These are phyloP conservation scores for Calephelis nemesis DNA, from an alignment of 1,140 invertebrate genomes.

Conservation along the genomic window DNA sequence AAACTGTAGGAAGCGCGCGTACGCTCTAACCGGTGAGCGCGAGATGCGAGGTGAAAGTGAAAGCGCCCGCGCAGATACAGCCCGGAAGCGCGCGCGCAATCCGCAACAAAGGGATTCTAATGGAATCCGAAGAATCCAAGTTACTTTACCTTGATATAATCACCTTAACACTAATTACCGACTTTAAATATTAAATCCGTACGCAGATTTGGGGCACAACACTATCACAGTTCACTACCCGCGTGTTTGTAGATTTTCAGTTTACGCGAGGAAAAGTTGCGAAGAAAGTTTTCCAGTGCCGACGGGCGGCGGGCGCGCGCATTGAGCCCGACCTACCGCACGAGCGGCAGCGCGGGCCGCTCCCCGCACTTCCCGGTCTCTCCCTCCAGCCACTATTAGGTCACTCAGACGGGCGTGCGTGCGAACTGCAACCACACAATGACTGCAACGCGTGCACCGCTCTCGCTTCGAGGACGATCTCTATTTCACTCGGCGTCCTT, in stretches of 20 bases:
- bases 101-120: conserved; percentile 58
- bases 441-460: conserved; percentile 77
- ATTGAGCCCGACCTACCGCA: conserved; percentile 77
- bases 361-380: conserved; percentile 70
- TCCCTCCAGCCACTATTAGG: conserved; percentile 76
- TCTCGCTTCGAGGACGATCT: conserved; percentile 78
- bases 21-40: conserved; percentile 47
- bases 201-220: conserved; percentile 57
- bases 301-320: conserved; percentile 66
- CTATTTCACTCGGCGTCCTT: conserved; percentile 77
- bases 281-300: conserved; percentile 75
- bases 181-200: conserved; percentile 75
- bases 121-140: neutral
- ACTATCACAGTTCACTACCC: conserved; percentile 27
- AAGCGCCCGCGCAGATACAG: conserved; percentile 70
- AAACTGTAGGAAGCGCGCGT: conserved; percentile 62
- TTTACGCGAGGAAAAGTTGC: conserved; percentile 73
- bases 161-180: conserved; percentile 44
- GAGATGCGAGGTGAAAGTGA: conserved; percentile 76
- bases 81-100: conserved; percentile 65
- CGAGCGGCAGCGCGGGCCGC: conserved; percentile 57
- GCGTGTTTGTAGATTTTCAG: conserved; percentile 25
- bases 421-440: conserved; percentile 73
- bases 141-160: neutral
- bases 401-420: conserved; percentile 72